Evolutionary conservation across 2,113 vertebrate genomes (phyloP).

Genomic region (Myiagra hebetior): DNA sequence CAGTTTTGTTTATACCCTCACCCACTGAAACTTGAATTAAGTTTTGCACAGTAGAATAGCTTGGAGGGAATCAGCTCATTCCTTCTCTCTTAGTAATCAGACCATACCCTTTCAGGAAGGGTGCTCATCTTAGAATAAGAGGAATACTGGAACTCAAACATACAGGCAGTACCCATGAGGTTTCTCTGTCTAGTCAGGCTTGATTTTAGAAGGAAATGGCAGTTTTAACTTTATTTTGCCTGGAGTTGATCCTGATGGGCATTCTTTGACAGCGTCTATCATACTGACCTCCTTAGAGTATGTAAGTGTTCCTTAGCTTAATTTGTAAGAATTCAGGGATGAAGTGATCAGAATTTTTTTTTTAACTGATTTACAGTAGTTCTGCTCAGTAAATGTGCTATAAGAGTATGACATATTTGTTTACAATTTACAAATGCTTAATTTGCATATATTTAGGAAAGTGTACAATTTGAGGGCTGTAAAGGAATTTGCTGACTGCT

Average conservation of each 20-base stretch:
- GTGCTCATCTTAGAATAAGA: not conserved
- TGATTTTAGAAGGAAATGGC: constrained; percentile 22
- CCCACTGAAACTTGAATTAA: not conserved
- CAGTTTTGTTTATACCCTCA: not conserved
- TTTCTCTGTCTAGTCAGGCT: not conserved
- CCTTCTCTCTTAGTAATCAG: not conserved
- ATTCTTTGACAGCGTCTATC: not conserved
- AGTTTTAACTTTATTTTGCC: constrained; percentile 15
- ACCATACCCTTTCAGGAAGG: not conserved
- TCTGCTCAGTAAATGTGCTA: not conserved
- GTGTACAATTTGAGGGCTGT: not conserved
- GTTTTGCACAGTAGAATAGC: not conserved
- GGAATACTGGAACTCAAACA: not conserved
- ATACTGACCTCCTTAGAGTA: not conserved
- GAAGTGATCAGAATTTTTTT: not conserved
- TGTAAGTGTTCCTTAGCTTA: not conserved
- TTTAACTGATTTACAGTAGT: not conserved
- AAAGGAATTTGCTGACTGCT: not conserved
- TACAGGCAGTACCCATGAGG: not conserved
- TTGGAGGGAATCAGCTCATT: not conserved
- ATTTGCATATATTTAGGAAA: not conserved
- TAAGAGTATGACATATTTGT: not conserved
- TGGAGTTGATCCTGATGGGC: not conserved
- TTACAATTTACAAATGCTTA: not conserved
- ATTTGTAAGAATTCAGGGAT: not conserved